Base-by-base conservation (phyloP, 2,888 invertebrate species). In the Pammene aurita region DNA sequence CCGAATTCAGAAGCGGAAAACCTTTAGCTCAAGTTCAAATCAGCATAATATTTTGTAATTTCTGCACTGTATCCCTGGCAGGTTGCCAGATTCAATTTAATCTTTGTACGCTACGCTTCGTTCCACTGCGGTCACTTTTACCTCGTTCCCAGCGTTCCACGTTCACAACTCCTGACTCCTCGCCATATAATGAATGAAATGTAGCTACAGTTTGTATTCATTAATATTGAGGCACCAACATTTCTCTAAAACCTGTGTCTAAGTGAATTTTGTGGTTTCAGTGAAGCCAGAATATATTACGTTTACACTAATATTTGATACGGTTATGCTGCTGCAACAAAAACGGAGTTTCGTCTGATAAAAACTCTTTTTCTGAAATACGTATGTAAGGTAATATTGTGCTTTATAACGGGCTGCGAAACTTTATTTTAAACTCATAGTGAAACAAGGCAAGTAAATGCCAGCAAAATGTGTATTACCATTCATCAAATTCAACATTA, bases 1-100 rank as follows among this genome's bases (percentile, higher is more conserved):
- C 46, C 54, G 46, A 60, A 41, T 54, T 69, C 69, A 65, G 64
- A 64, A 58, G 60, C 52, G 56, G 35, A 35, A 50, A 67, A 65
- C 60, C 58, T 69, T 69, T 69, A 60, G 54, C 58, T 60, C 64
- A 41, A 69, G 58, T 60, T 58, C 69, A 69, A 69, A 69, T 69
- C 69, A 65, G 65, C 69, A 69, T 69, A 69, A 69, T 69, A 69
- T 69, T 69, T 69, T 69, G 69, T 69, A 69, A 69, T 69, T 69
- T 65, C 63, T 65, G 69, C 60, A 64, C 64, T 54, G 55, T 64
- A 58, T 69, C 50, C 54, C 64, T 69, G 69, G 69, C 64, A 46
- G 60, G 69, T 69, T 65, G 64, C 69, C 69, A 69, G 55, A 69
- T 69, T 69, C 69, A 65, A 69, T 69, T 69, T 69, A 65, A 69